Evolutionary conservation across 2,113 vertebrate genomes (phyloP), one percentile per base, ranked within the genome.

Genomic region (Burhinus bistriatus): DNA sequence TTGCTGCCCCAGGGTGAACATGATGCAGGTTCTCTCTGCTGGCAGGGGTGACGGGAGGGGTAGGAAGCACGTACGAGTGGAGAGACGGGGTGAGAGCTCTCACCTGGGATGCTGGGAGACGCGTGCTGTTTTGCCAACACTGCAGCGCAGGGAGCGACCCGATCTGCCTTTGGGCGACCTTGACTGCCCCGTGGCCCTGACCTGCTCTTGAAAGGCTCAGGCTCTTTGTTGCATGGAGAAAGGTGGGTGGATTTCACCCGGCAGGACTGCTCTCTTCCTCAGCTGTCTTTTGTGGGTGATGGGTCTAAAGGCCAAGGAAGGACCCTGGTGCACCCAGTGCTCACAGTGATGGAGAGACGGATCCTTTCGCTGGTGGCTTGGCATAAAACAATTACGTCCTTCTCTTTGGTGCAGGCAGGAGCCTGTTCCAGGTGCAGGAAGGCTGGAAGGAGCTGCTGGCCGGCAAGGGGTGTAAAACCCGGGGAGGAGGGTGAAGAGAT

Each of bases 31-130:
- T 16, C 0, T 25, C 38, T 40, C 27, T 38, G 49, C 27, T 44
- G 78, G 42, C 49, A 29, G 27, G 68, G 32, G 42, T 12, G 76
- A 6, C 3, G 9, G 38, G 32, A 17, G 18, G 54, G 17, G 29
- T 22, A 14, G 52, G 29, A 42, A 36, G 25, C 45, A 5, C 2
- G 4, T 5, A 16, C 0, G 6, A 58, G 66, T 1, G n/a, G 47
- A 68, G 45, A 23, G 45, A 23, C 1, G 21, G 45, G 54, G 52
- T 1, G 18, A 40, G 59, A 58, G 44, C 23, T 27, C 57, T 71
- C 64, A 2, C 49, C 32, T 40, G 0, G 1, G 6, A 3, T 22
- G 32, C 75, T 26, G 69, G 47, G 36, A 27, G 42, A 15, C 30
- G 5, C 6, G 3, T 19, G 34, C 44, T 65, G 62, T n/a, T 90